Base-by-base conservation (phyloP, 2,797 vertebrate species). In the Ispidina lecontei region DNA sequence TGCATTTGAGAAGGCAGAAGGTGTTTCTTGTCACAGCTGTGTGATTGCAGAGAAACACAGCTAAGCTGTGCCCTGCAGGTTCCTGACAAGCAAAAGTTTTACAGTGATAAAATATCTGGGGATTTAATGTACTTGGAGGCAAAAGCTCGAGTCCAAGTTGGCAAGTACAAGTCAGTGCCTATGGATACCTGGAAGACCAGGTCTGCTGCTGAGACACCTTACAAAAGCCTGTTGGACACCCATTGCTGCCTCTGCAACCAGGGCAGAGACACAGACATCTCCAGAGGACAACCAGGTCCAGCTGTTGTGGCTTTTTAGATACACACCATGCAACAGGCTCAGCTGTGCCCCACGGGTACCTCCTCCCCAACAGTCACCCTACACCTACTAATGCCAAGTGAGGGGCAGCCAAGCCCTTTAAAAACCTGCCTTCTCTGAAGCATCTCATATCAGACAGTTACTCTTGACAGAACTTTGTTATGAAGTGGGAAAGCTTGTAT, bases 11-110 rank as follows among this genome's bases (percentile, higher is more conserved):
- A 81, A 77, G 62, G 60, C 0, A 1, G 64, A 84, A 76, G 74
- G 37, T 2, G 2, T 59, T 72, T 64, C 76, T 65, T 0, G 0
- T 49, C 43, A 46, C 3, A 12, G 16, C 49, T 4, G 1, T 7
- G 31, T 19, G 58, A 84, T 1, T 9, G 25, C 18, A 43, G 10
- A 0, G 14, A 39, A 37, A 46, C 15, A 60, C 6, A 71, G 68
- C 60, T 58, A 58, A 92, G 49, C 33, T 23, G 20, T 37, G 77
- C 29, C 60, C 14, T 33, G 31, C 12, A 23, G 39, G 41, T 49
- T 73, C 37, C 7, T 10, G 18, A 55, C 10, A 44, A 83, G 67
- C 9, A 5, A 62, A 82, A 83, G 46, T 33, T 73, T 68, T 26
- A 19, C 28, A 56, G 15, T 1, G 7, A 47, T 14, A 31, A 52